Percentiles rank a stretch among this genome's conserved stretches.
phyloP scores from a whole-genome alignment of 2,888 invertebrate genomes.

The Aromia moschata region DNA sequence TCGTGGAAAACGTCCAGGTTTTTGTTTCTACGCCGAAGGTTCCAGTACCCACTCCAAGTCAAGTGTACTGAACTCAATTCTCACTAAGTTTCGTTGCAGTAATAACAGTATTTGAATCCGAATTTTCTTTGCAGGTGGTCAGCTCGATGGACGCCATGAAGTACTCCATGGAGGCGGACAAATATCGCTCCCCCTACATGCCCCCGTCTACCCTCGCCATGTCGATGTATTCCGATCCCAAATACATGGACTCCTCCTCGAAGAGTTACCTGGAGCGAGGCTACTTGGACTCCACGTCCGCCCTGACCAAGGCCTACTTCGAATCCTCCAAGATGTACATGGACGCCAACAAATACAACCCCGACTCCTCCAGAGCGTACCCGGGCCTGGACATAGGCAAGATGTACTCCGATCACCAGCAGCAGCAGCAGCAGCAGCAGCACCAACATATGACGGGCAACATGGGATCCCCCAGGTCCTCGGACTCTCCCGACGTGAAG shows the following conservation, averaged over 20 bases:
- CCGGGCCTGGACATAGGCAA: slow-evolving; percentile 72
- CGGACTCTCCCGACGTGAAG: slow-evolving; percentile 65
- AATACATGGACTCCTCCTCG: slow-evolving; percentile 68
- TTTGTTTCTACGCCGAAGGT: too few species aligned
- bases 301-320: slow-evolving; percentile 77
- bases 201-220: slow-evolving; percentile 70
- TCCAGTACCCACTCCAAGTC: too few species aligned
- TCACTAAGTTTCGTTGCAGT: too few species aligned
- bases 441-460: slow-evolving; percentile 39
- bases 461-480: slow-evolving; percentile 60
- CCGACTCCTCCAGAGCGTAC: slow-evolving; percentile 61
- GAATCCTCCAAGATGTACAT: slow-evolving; percentile 77
- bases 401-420: slow-evolving; percentile 65
- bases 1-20: too few species aligned
- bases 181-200: slow-evolving; percentile 77
- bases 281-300: slow-evolving; percentile 73
- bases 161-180: slow-evolving; percentile 80
- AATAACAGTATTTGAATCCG: neutral
- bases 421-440: slow-evolving; percentile 34
- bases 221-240: slow-evolving; percentile 79
- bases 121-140: slow-evolving; percentile 67
- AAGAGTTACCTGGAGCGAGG: slow-evolving; percentile 70
- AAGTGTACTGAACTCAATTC: too few species aligned
- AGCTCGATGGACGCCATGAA: slow-evolving; percentile 83
- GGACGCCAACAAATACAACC: slow-evolving; percentile 66